Evolutionary conservation across 2,888 invertebrate species (phyloP).

Genomic region (Himalopsyche anomala): DNA sequence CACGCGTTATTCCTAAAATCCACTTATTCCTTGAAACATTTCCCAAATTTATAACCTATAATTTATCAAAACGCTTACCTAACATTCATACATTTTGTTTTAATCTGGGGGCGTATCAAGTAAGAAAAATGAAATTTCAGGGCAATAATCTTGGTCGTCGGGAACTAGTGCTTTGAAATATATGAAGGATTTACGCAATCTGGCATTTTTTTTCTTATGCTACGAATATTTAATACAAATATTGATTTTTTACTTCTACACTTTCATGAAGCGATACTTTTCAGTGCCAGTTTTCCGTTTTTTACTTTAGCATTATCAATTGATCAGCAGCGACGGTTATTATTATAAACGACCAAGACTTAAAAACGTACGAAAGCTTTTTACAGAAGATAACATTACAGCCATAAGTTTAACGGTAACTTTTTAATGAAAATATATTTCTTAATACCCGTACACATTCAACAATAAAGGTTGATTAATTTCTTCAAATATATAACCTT

Average conservation of each 20-base stretch:
- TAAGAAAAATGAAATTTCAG: constrained; percentile 18
- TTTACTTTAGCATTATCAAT: no score
- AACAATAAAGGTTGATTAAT: no score
- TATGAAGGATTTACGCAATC: neutral
- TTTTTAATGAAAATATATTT: no score
- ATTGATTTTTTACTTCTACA: neutral
- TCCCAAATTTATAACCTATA: constrained; percentile 31
- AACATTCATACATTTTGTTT: neutral
- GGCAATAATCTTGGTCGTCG: neutral
- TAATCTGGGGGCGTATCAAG: constrained; percentile 34
- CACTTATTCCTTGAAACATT: constrained; percentile 33
- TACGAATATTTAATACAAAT: neutral
- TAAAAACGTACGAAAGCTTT: no score
- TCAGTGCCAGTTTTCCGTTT: no score
- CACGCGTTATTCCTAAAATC: constrained; percentile 38
- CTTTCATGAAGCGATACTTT: no score
- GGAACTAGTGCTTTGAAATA: neutral
- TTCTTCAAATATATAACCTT: no score
- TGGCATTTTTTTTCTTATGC: neutral
- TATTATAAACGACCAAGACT: no score
- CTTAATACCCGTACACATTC: no score
- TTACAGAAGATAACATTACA: no score
- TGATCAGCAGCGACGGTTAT: no score
- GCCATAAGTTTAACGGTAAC: no score
- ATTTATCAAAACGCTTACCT: constrained; percentile 38